Evolutionary conservation across 2,888 invertebrate species (phyloP).

Genomic region (Tiliacea aurago): DNA sequence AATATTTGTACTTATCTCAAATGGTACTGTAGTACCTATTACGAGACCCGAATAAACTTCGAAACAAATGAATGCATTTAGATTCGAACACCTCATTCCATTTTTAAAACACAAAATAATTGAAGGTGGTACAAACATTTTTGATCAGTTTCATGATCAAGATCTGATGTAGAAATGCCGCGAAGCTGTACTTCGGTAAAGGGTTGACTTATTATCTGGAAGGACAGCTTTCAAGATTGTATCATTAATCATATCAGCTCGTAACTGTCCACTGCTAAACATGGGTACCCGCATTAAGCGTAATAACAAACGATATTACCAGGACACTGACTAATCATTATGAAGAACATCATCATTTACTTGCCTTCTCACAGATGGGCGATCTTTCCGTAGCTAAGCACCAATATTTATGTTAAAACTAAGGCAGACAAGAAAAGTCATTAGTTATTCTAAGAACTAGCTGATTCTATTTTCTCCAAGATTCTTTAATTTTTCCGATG

Average conservation of each 20-base stretch:
- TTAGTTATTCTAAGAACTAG: neutral
- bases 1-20: neutral
- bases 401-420: neutral
- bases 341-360: neutral
- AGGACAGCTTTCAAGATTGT: neutral
- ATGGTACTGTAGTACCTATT: neutral
- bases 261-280: slow-evolving; percentile 23
- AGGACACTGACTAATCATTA: neutral
- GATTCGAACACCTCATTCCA: neutral
- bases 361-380: neutral
- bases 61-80: neutral
- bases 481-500: accelerated
- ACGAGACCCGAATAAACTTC: neutral
- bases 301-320: slow-evolving; percentile 6
- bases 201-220: slow-evolving; percentile 7
- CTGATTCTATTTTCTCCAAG: neutral
- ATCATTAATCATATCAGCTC: slow-evolving; percentile 36
- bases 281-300: slow-evolving; percentile 21
- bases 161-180: neutral
- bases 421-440: neutral
- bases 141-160: neutral
- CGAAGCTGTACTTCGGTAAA: neutral
- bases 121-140: neutral
- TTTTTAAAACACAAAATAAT: neutral
- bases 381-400: neutral